These are phyloP conservation scores for Slavum lentiscoides DNA, from an alignment of 2,888 invertebrate species.

Conservation along the genomic window DNA sequence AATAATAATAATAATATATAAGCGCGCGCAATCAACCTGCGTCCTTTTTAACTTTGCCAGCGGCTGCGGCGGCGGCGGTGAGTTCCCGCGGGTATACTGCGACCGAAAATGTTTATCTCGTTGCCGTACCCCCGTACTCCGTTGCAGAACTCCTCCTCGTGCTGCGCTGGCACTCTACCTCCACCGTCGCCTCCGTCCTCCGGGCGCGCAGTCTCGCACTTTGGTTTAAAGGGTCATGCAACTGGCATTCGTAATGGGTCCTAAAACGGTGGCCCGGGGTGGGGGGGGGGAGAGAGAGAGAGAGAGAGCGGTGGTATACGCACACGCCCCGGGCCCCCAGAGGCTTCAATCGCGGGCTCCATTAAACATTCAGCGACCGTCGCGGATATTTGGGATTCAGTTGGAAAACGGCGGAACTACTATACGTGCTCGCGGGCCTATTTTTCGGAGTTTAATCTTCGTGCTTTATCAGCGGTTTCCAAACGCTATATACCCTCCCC, in stretches of 20 bases:
- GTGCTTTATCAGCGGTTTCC: slow-evolving; percentile 52
- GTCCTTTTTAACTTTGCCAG: slow-evolving; percentile 27
- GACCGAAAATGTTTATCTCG: slow-evolving; percentile 41
- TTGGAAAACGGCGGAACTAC: slow-evolving; percentile 27
- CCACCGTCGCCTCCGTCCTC: background rate
- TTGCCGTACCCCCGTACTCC: too few species aligned
- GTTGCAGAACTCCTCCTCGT: too few species aligned
- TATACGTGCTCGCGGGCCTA: slow-evolving; percentile 45
- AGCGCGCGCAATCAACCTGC: slow-evolving; percentile 19
- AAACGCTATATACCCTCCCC: background rate
- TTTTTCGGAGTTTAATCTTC: slow-evolving; percentile 48
- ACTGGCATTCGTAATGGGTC: slow-evolving; percentile 48
- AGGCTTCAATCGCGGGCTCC: slow-evolving; percentile 46
- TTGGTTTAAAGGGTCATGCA: slow-evolving; percentile 47
- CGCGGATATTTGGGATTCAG: slow-evolving; percentile 44
- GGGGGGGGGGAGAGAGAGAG: background rate
- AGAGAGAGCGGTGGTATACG: background rate
- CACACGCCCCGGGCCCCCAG: slow-evolving; percentile 47
- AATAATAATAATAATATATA: background rate
- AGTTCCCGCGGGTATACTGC: slow-evolving; percentile 44
- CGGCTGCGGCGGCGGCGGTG: background rate
- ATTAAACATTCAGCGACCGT: slow-evolving; percentile 53
- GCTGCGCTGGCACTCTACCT: background rate
- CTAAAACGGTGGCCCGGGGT: slow-evolving; percentile 39
- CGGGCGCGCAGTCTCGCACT: background rate